phyloP scores from a whole-genome alignment of 53 echinoderm and acorn worm species.

The Zoroaster sp. region DNA sequence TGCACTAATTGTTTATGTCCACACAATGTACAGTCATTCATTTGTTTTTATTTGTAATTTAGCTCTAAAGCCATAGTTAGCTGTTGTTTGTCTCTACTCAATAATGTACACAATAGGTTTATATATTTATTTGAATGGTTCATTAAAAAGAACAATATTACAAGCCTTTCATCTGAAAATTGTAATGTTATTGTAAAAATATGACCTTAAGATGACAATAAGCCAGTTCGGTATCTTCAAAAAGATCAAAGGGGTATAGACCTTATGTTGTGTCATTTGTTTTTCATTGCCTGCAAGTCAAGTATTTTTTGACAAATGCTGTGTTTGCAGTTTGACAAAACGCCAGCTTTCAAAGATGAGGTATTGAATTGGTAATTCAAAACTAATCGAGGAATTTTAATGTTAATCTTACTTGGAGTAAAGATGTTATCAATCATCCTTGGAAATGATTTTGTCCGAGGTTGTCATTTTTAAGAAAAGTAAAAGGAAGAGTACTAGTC shows the following conservation, averaged over 20 bases:
- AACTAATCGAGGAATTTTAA: too few relatives aligned
- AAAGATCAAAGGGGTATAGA: too few relatives aligned
- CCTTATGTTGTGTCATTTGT: too few relatives aligned
- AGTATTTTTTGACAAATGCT: not conserved
- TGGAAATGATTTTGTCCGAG: too few relatives aligned
- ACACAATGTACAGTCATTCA: not conserved
- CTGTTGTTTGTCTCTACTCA: not conserved
- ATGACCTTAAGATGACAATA: not conserved
- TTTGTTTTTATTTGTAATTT: not conserved
- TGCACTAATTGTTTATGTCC: not conserved
- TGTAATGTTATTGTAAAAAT: not conserved
- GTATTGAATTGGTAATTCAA: too few relatives aligned
- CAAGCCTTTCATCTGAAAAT: not conserved
- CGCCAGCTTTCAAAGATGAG: too few relatives aligned
- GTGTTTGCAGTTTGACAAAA: too few relatives aligned
- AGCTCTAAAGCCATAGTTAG: not conserved
- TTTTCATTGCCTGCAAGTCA: not conserved
- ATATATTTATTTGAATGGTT: slow-evolving; percentile 50
- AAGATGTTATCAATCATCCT: too few relatives aligned
- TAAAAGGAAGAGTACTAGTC: too few relatives aligned
- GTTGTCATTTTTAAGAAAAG: too few relatives aligned
- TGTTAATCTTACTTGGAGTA: too few relatives aligned
- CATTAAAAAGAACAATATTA: not conserved
- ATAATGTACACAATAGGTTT: slow-evolving; percentile 50
- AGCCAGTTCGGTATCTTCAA: too few relatives aligned